Evolutionary conservation across 2,888 invertebrate genomes (phyloP), one percentile per base, ranked within the genome.

Genomic region (Mimachlamys varia): DNA sequence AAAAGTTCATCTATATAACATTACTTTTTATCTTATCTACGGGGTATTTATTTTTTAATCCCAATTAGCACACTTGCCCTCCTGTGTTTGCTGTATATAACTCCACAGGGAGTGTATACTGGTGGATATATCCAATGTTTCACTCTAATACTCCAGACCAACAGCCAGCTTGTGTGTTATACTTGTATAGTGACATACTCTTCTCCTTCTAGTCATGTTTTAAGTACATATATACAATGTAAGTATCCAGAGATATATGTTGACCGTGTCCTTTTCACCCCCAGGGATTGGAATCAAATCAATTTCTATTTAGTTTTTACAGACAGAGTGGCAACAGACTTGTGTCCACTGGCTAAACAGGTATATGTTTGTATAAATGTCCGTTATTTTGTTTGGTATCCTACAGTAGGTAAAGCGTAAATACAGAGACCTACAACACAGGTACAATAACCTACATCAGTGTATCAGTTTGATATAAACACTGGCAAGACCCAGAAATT

Each of bases 281-380:
- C 76, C 12, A 33, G 76, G 76, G 76, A 76, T 15, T 33, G 22
- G 27, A 76, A 27, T 76, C 33, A 10, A 76, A 76, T 76, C 76
- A 76, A 76, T 76, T 76, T 33, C 76, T 76, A 76, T 76, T 76
- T 76, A 76, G 76, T 76, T 76, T 76, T 76, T 76, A 76, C 33
- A 76, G 76, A 76, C 76, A 5, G 76, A 76, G 12, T 27, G 76
- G 76, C 76, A 33, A 76, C 76, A 76, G 62, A 62, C 33, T 33
- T 76, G 27, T 76, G 76, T 76, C 33, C 76, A 76, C 76, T 76
- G 27, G 17, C 27, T 76, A 33, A 12, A 76, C 13, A 76, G 53
- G 53, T 44, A 44, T 22, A 62, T n/a, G 62, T 62, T 22, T 62
- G 7, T 44, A 44, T 44, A 44, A 44, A 44, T 44, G 44, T 44